These are phyloP conservation scores for Drosophila rhopaloa DNA, from an alignment of 1,140 invertebrate genomes.

Conservation along the genomic window DNA sequence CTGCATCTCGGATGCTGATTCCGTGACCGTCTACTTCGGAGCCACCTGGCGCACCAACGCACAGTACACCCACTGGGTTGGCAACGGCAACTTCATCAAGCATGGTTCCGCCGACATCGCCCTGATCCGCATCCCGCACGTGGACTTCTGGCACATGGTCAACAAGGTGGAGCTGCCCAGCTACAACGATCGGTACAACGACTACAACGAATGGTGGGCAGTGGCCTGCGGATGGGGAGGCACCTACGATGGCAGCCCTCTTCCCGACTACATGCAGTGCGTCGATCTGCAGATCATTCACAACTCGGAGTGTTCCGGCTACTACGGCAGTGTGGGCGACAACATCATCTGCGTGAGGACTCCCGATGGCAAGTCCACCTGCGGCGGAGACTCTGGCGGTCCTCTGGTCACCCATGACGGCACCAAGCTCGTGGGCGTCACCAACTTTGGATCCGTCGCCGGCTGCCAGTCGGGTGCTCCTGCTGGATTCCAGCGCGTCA, in stretches of 20 bases:
- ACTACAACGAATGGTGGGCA: conserved; percentile 46
- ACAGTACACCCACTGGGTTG: conserved; percentile 47
- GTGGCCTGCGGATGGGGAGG: conserved; percentile 64
- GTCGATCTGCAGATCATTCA: conserved; percentile 59
- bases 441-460: conserved; percentile 42
- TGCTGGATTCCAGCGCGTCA: conserved; percentile 85
- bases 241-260: conserved; percentile 44
- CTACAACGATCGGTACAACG: conserved; percentile 53
- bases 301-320: conserved; percentile 29
- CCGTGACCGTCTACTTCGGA: conserved; percentile 58
- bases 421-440: conserved; percentile 47
- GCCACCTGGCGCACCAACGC: conserved; percentile 59
- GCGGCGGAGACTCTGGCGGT: conserved; percentile 86
- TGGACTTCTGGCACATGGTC: conserved; percentile 56
- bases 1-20: conserved; percentile 72
- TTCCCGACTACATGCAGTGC: conserved; percentile 53
- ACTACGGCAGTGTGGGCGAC: conserved; percentile 26
- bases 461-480: conserved; percentile 84
- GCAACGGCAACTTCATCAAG: conserved; percentile 38
- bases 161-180: conserved; percentile 59
- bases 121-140: conserved; percentile 45
- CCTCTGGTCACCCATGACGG: conserved; percentile 78
- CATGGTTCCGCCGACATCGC: conserved; percentile 48
- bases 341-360: conserved; percentile 64
- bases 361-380: conserved; percentile 66